These are phyloP conservation scores for Caenorhabditis sp. DNA, from an alignment of 2,888 invertebrate species.

Conservation along the genomic window DNA sequence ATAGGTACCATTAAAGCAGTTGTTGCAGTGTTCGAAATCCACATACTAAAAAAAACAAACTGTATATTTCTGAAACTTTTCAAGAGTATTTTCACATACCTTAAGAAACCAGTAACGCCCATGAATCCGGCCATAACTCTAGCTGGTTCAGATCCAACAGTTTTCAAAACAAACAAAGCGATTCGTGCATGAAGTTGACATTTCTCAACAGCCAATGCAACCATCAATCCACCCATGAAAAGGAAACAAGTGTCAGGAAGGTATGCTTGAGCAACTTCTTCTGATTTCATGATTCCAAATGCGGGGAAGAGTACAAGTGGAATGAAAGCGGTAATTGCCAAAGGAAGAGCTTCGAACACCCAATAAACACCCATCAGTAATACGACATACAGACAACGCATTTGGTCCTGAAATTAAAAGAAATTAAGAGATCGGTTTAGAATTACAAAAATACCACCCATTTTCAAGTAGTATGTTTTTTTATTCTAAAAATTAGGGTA, in stretches of 20 bases:
- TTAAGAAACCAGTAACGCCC: constrained; percentile 65
- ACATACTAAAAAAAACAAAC: constrained; percentile 56
- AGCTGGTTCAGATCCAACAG: constrained; percentile 63
- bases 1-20: constrained; percentile 79
- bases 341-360: constrained; percentile 62
- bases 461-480: too few species aligned
- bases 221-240: constrained; percentile 70
- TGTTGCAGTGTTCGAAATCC: constrained; percentile 73
- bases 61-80: neutral
- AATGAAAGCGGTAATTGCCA: constrained; percentile 68
- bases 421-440: too few species aligned
- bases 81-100: constrained; percentile 26
- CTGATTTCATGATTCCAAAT: constrained; percentile 61
- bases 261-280: constrained; percentile 62
- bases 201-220: constrained; percentile 70
- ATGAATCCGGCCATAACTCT: constrained; percentile 70
- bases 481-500: too few species aligned
- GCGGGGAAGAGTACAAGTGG: constrained; percentile 67
- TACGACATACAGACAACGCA: constrained; percentile 62
- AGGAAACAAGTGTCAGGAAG: constrained; percentile 70
- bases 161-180: constrained; percentile 51
- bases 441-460: too few species aligned
- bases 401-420: constrained; percentile 58
- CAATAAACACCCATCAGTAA: constrained; percentile 66
- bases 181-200: constrained; percentile 65